Percentiles rank a stretch among this genome's conserved stretches.
Conservation (phyloP, 2,113 vertebrate species). For the Otocyon megalotis region DNA sequence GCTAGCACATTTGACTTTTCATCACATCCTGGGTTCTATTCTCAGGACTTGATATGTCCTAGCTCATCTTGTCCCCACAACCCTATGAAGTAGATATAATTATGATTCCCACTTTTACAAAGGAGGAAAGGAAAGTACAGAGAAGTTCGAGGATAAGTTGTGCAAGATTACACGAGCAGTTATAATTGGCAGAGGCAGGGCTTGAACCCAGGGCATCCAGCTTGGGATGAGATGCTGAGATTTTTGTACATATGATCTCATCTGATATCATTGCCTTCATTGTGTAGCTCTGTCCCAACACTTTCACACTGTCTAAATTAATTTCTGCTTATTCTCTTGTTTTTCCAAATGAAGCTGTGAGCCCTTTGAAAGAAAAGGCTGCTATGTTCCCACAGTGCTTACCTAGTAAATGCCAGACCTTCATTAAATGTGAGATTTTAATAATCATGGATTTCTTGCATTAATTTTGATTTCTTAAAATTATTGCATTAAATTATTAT, state of each 20-base stretch:
- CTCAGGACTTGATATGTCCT: background rate
- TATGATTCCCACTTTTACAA: conserved; percentile 4
- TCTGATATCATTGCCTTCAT: background rate
- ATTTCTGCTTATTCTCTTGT: background rate
- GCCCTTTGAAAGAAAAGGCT: conserved; percentile 14
- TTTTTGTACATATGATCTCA: background rate
- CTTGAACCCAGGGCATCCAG: background rate
- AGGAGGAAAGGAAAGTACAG: background rate
- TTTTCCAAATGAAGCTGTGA: background rate
- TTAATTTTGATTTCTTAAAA: conserved; percentile 10
- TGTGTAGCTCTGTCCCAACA: background rate
- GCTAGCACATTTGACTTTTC: background rate
- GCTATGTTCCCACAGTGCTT: background rate
- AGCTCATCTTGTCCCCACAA: background rate
- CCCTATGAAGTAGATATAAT: background rate
- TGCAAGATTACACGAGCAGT: background rate
- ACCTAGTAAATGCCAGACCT: background rate
- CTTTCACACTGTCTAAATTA: background rate
- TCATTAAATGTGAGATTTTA: background rate
- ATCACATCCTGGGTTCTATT: background rate
- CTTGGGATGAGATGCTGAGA: background rate
- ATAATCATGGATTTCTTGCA: background rate
- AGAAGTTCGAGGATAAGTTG: background rate
- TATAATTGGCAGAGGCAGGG: background rate
- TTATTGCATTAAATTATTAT: conserved; percentile 27